Conservation (phyloP, 2,113 vertebrate species). For the Eclectus roratus region DNA sequence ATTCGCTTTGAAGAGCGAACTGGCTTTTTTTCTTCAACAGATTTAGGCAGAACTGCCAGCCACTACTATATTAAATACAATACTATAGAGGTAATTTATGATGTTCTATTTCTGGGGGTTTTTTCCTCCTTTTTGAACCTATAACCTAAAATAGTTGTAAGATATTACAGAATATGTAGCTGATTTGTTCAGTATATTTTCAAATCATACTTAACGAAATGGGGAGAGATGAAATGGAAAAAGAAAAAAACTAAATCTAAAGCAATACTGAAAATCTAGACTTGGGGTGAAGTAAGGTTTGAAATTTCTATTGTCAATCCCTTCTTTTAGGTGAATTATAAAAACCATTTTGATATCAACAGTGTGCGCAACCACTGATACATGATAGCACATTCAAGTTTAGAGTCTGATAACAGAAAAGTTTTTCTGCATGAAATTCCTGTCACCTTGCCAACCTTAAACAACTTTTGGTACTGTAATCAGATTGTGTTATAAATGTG, state of each 20-base stretch:
- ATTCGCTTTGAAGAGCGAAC: constrained; percentile 97
- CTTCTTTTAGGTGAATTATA: not conserved
- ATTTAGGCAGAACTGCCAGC: constrained; percentile 94
- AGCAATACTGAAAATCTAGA: not conserved
- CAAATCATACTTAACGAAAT: not conserved
- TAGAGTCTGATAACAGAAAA: not conserved
- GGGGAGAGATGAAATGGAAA: not conserved
- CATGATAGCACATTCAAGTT: not conserved
- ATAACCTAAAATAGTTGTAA: not conserved
- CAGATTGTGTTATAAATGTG: not conserved
- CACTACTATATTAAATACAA: constrained; percentile 98
- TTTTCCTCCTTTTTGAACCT: not conserved
- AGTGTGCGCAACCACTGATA: not conserved
- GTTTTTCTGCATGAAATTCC: not conserved
- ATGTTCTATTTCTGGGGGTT: not conserved
- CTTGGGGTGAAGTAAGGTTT: not conserved
- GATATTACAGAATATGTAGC: not conserved
- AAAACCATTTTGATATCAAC: not conserved
- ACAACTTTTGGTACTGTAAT: not conserved
- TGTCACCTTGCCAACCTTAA: not conserved
- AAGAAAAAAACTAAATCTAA: not conserved
- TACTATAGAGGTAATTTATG: constrained; percentile 90
- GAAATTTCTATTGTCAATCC: not conserved
- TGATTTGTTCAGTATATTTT: constrained; percentile 4
- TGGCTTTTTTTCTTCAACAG: constrained; percentile 94